Conservation (phyloP, 2,888 invertebrate genomes). For the Ommatoiulus sabulosus region DNA sequence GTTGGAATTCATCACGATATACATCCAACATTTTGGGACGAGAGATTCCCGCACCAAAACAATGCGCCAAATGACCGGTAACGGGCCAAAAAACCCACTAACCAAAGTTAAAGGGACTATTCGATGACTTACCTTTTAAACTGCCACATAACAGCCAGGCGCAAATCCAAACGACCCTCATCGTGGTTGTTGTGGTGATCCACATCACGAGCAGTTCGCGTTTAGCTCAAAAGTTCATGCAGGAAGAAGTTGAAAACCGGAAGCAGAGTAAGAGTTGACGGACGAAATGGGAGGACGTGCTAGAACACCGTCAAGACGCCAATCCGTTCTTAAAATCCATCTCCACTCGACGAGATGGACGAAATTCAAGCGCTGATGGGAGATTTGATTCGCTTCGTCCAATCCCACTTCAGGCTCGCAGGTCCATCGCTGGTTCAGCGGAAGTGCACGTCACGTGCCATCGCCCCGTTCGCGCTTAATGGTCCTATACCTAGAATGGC, state of each 20-base stretch:
- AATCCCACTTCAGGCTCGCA: neutral
- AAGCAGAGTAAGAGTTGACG: neutral
- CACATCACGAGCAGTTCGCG: constrained; percentile 24
- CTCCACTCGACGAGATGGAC: neutral
- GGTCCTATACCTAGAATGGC: neutral
- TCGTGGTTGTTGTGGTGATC: neutral
- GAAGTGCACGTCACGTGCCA: constrained; percentile 5
- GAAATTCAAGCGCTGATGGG: neutral
- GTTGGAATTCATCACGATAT: no score
- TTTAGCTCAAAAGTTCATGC: neutral
- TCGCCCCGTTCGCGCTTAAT: neutral
- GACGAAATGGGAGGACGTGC: neutral
- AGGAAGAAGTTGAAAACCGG: neutral
- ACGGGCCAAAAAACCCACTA: no score
- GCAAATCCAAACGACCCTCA: constrained; percentile 40
- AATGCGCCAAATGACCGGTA: no score
- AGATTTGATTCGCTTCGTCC: constrained; percentile 5
- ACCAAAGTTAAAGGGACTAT: neutral
- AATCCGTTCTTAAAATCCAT: constrained; percentile 18
- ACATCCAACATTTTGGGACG: no score
- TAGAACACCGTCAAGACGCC: neutral
- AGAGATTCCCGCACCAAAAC: no score
- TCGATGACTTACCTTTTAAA: neutral
- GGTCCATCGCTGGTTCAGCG: neutral
- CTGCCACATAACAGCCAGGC: neutral